Evolutionary conservation across 2,113 vertebrate species (phyloP).

Genomic region (Psophia crepitans): DNA sequence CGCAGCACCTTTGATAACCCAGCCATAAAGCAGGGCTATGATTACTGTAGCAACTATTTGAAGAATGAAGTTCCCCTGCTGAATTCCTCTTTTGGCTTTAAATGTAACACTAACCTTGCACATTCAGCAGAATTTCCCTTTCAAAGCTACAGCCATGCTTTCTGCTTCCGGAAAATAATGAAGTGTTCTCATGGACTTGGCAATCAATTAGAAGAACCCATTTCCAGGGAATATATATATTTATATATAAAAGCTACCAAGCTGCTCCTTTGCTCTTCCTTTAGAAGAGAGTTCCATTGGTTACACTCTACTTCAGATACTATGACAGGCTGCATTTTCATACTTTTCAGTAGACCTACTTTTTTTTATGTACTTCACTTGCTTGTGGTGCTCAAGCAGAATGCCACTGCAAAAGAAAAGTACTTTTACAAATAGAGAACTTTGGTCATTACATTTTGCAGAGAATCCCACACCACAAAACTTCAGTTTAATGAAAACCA

Average conservation of each 20-base stretch:
- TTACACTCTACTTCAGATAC: background rate
- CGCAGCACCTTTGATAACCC: background rate
- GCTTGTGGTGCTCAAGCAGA: background rate
- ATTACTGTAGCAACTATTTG: background rate
- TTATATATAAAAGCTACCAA: background rate
- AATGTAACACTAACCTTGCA: background rate
- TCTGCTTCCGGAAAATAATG: background rate
- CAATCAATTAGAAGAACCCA: background rate
- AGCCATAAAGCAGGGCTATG: background rate
- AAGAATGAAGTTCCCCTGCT: background rate
- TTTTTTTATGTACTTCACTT: background rate
- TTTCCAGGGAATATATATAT: background rate
- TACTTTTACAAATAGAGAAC: background rate
- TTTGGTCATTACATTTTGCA: background rate
- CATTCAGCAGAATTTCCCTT: background rate
- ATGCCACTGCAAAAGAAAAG: background rate
- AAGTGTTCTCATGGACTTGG: background rate
- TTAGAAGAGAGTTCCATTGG: background rate
- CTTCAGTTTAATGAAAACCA: background rate
- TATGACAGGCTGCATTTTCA: background rate
- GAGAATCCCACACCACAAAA: background rate
- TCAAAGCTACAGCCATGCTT: background rate
- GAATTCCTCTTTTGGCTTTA: constrained; percentile 19
- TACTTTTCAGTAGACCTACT: background rate
- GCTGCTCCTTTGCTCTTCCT: background rate